phyloP scores from a whole-genome alignment of 37 sponge, comb jelly and placozoan species.

The Mnemiopsis leidyi region DNA sequence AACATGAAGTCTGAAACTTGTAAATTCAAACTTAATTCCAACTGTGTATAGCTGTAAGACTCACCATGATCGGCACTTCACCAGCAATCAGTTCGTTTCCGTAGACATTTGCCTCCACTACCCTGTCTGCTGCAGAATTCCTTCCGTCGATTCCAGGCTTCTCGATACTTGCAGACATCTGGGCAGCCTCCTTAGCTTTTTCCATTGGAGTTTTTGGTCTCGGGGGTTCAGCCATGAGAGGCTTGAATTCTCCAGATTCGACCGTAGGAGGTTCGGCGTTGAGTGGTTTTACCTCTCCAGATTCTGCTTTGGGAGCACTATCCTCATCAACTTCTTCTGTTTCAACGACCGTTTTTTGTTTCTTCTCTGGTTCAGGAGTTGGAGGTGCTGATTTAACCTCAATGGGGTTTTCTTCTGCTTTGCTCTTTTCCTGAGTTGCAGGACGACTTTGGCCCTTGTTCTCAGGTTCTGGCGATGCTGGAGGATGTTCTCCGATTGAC shows the following conservation, averaged over 20 bases:
- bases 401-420: background rate
- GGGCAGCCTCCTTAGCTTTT: conserved; percentile 35
- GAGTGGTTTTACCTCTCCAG: conserved; percentile 26
- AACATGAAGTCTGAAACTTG: no score
- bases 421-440: conserved; percentile 23
- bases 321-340: background rate
- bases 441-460: background rate
- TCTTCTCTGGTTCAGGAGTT: conserved; percentile 38
- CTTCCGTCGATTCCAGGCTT: conserved; percentile 43
- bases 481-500: background rate
- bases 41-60: no score
- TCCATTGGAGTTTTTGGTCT: conserved; percentile 48
- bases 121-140: conserved; percentile 38
- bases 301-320: background rate
- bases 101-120: conserved; percentile 34
- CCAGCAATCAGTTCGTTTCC: conserved; percentile 13
- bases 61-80: conserved; percentile 35
- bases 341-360: background rate
- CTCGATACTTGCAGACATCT: conserved; percentile 58
- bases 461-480: background rate
- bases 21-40: no score
- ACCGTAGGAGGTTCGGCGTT: conserved; percentile 30
- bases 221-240: conserved; percentile 61
- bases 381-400: conserved; percentile 64
- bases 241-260: conserved; percentile 41